These are phyloP conservation scores for Spodoptera exigua DNA, from an alignment of 2,888 invertebrate genomes.

Conservation along the genomic window DNA sequence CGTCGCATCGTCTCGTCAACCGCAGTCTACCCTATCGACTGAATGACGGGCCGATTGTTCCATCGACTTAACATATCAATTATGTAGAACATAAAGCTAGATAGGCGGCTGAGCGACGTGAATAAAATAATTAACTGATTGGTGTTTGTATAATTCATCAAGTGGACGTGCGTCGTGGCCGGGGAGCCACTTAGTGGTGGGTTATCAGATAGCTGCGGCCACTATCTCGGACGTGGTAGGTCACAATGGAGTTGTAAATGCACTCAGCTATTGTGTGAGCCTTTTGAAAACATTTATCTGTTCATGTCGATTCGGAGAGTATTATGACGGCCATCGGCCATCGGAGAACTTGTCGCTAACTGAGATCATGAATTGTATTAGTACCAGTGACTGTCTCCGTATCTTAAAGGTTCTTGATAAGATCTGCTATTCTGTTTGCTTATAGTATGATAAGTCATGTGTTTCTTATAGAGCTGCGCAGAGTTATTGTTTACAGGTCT, in stretches of 20 bases:
- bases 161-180: conserved; percentile 74
- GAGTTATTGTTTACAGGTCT: too few species aligned
- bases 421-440: background rate
- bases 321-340: conserved; percentile 57
- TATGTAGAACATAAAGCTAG: conserved; percentile 86
- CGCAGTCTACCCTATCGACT: conserved; percentile 62
- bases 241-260: conserved; percentile 82
- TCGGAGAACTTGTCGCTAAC: conserved; percentile 31
- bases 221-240: conserved; percentile 70
- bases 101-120: conserved; percentile 87
- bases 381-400: background rate
- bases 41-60: conserved; percentile 84
- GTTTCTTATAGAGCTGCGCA: too few species aligned
- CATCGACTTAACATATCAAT: conserved; percentile 88
- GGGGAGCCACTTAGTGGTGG: conserved; percentile 81
- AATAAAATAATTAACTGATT: conserved; percentile 89
- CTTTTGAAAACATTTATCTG: conserved; percentile 72
- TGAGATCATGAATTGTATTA: conserved; percentile 11
- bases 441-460: background rate
- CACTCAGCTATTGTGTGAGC: conserved; percentile 74
- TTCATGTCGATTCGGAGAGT: conserved; percentile 66
- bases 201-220: conserved; percentile 79
- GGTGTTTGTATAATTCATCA: conserved; percentile 89
- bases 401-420: conserved; percentile 5
- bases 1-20: conserved; percentile 53